phyloP scores from a whole-genome alignment of 2,797 vertebrate genomes.

The Anolis apletophallus region DNA sequence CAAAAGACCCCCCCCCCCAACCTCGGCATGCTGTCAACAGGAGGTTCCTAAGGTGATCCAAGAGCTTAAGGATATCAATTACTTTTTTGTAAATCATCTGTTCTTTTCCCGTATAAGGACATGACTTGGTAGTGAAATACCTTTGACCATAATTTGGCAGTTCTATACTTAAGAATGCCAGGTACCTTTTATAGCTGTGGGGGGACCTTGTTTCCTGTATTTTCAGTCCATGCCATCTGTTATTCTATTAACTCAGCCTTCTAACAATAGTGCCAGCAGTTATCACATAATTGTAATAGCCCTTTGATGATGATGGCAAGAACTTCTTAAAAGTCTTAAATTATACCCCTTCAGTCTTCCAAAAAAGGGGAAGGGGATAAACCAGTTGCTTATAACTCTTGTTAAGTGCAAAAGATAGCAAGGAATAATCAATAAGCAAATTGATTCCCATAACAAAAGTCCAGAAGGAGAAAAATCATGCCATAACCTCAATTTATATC shows the following conservation, averaged over 20 bases:
- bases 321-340: conserved; percentile 1
- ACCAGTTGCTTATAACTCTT: not conserved
- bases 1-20: not conserved
- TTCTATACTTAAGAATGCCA: conserved; percentile 7
- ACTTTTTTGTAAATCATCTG: conserved; percentile 7
- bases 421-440: not conserved
- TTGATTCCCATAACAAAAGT: not conserved
- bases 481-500: not conserved
- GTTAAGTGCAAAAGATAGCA: not conserved
- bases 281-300: not conserved
- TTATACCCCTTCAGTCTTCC: not conserved
- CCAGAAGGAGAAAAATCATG: not conserved
- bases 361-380: not conserved
- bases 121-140: not conserved
- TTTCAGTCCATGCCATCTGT: not conserved
- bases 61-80: not conserved
- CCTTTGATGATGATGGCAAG: not conserved
- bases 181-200: not conserved
- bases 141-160: not conserved
- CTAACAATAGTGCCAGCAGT: not conserved
- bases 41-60: conserved; percentile 3
- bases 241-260: conserved; percentile 2
- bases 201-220: not conserved
- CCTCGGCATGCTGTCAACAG: not conserved
- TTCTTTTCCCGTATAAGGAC: not conserved